These are phyloP conservation scores for Zaprionus davidi DNA, from an alignment of 1,140 invertebrate species.

Conservation along the genomic window DNA sequence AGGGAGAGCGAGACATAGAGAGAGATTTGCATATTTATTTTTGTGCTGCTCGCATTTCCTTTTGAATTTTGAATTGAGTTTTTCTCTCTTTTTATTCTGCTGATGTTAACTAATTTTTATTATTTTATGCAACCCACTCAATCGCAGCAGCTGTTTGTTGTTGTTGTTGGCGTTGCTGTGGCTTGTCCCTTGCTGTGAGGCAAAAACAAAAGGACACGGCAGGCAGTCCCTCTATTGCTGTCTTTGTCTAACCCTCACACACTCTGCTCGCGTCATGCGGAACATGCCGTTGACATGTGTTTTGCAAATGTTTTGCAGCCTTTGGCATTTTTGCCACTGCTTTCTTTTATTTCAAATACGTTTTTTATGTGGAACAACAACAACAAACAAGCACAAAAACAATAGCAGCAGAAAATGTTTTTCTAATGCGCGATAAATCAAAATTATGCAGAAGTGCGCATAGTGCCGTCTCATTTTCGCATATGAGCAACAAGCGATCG, in stretches of 20 bases:
- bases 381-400: not conserved
- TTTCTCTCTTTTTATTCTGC: conserved; percentile 19
- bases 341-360: conserved; percentile 19
- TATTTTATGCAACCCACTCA: conserved; percentile 4
- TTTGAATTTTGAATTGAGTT: conserved; percentile 58
- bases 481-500: conserved; percentile 53
- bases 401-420: conserved; percentile 17
- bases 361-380: conserved; percentile 13
- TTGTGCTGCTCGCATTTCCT: conserved; percentile 33
- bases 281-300: conserved; percentile 82
- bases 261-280: conserved; percentile 13
- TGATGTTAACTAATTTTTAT: conserved; percentile 58
- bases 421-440: conserved; percentile 64
- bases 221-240: conserved; percentile 2
- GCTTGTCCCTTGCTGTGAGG: conserved; percentile 6
- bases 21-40: conserved; percentile 67
- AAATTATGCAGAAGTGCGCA: conserved; percentile 14
- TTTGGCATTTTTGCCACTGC: conserved; percentile 44
- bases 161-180: conserved; percentile 1
- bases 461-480: conserved; percentile 35
- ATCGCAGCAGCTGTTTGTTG: not conserved
- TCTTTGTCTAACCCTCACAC: not conserved
- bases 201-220: conserved; percentile 34
- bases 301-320: conserved; percentile 68
- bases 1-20: conserved; percentile 6